Conservation (phyloP, 2,797 vertebrate genomes). For the Varecia variegata region DNA sequence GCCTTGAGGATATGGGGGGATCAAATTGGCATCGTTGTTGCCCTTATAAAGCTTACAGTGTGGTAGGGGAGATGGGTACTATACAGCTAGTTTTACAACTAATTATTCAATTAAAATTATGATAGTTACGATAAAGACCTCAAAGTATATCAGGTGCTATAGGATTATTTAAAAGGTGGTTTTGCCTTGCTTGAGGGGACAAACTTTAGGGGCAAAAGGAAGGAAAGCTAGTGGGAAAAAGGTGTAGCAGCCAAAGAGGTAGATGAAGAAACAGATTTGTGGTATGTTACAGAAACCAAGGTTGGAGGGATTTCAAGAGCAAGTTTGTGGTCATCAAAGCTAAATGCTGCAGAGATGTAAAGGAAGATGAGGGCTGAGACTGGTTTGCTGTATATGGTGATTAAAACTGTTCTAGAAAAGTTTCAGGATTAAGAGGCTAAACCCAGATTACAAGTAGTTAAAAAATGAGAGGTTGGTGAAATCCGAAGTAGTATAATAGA, state of each 20-base stretch:
- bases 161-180: background rate
- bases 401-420: background rate
- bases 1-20: background rate
- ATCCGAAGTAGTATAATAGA: background rate
- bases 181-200: background rate
- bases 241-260: background rate
- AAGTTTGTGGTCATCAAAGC: background rate
- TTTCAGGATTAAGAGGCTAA: background rate
- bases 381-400: background rate
- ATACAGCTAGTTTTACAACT: background rate
- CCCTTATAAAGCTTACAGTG: background rate
- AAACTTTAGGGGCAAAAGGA: background rate
- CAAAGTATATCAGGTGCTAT: background rate
- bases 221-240: background rate
- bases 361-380: background rate
- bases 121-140: background rate
- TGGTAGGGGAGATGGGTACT: background rate
- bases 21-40: background rate
- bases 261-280: background rate
- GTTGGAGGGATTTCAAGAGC: background rate
- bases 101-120: background rate
- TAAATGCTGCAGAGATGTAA: background rate
- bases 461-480: background rate
- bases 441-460: background rate
- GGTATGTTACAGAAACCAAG: background rate